Evolutionary conservation across 2,888 invertebrate genomes (phyloP), one percentile per base, ranked within the genome.

Genomic region (Sussaba pulchella): DNA sequence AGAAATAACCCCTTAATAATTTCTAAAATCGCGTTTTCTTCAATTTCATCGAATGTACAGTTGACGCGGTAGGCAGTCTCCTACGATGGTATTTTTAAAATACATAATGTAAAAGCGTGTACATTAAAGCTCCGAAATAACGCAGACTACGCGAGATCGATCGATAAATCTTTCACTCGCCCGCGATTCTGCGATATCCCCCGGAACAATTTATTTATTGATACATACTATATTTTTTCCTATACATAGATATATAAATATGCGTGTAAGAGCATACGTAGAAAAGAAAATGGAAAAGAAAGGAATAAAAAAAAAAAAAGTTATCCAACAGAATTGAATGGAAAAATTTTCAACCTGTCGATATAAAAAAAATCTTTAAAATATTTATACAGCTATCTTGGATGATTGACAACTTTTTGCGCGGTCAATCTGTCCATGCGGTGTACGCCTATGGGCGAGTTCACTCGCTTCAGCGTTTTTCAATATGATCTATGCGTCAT

Each of bases 161-260:
- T 17, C 19, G 70, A 59, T 71, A 31, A 45, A 59, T 71, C 45
- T 43, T 14, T 71, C 50, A 57, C 57, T 12, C 50, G 57, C 59
- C 63, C 39, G 4, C 57, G 70, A 70, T 26, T 70, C 64, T 59
- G 50, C 21, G 79, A 70, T 79, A 66, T 71, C 52, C 64, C 21
- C 36, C 63, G 66, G n/a, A 54, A 67, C 67, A 66, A 82, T 75
- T 82, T 78, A 82, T 82, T 82, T 78, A 82, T 82, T 78, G 67
- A 77, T 74, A 82, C 73, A 74, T 75, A 71, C 74, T 76, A 74
- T 79, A 77, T 77, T 76, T 80, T 79, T 80, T 80, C 74, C 71
- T 64, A 74, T 81, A 71, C 67, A 74, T 81, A 66, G 43, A 77
- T n/a, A 67, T 80, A 70, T 73, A 67, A 77, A 80, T 72, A 72